Evolutionary conservation across 2,797 vertebrate species (phyloP), one percentile per base, ranked within the genome.

Genomic region (Scyliorhinus canicula): DNA sequence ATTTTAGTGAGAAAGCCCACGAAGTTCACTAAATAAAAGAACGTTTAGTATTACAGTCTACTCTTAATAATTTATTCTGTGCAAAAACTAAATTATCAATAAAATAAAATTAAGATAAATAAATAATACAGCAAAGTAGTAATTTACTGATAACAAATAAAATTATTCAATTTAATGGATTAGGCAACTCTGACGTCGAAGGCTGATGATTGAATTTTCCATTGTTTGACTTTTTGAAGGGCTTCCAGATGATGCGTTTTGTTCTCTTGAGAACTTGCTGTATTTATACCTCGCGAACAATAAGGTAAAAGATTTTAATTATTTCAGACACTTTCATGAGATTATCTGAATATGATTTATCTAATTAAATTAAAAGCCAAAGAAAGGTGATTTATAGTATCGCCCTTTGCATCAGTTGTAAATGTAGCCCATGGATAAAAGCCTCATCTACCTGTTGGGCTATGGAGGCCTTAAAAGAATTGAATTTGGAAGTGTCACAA

Each of bases 201-300:
- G 0, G 55, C 24, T 60, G n/a, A 65, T 44, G 57, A 65, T 69
- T 94, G 93, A 94, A 50, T 71, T 71, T 71, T 94, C 93, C 47
- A 52, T 71, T 95, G 35, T 69, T 88, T 95, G 31, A 50, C 63
- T 86, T 50, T 95, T 24, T 69, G 40, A 95, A 99, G 99, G 98
- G 69, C 97, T 99, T 95, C 98, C 98, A 65, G 98, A 99, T 96
- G 98, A 99, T 96, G 98, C 98, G 4, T 99, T 99, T 97, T 98
- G 99, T 96, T 98, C 98, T 96, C 97, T 99, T 65, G 98, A 98
- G 95, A 98, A 98, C 95, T 97, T 99, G 97, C 98, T 98, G 95
- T 99, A 99, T 97, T 97, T 99, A 96, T 99, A 99, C 96, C 96
- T 99, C 97, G 99, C 98, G 96, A 99, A 99, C 96, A 99, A 99